Evolutionary conservation across 2,888 invertebrate genomes (phyloP).

Genomic region (Patella ulyssiponensis): DNA sequence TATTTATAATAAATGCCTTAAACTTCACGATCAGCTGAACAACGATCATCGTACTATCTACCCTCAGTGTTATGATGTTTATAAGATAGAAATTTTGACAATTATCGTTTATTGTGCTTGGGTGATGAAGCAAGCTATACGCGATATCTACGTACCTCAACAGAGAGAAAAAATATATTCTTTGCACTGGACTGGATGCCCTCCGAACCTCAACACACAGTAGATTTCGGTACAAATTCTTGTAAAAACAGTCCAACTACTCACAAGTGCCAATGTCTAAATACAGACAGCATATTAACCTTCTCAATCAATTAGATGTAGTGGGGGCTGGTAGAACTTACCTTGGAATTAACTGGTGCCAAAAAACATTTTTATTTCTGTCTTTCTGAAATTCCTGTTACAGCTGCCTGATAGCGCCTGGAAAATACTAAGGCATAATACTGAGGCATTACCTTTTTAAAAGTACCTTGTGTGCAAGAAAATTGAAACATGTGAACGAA

Average conservation of each 20-base stretch:
- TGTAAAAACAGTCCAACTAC: not conserved
- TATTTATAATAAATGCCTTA: too few species aligned
- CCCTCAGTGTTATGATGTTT: too few species aligned
- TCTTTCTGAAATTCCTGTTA: not conserved
- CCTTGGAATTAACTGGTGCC: not conserved
- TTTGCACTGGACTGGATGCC: constrained; percentile 1
- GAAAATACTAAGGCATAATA: too few species aligned
- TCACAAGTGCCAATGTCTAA: constrained; percentile 9
- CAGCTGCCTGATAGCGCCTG: too few species aligned
- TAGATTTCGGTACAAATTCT: not conserved
- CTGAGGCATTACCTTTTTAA: too few species aligned
- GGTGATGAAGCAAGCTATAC: not conserved
- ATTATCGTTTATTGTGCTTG: constrained; percentile 7
- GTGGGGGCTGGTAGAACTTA: not conserved
- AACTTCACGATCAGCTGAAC: too few species aligned
- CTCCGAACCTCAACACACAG: not conserved
- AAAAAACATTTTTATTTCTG: not conserved
- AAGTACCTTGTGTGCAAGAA: too few species aligned
- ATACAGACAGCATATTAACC: not conserved
- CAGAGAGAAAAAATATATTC: not conserved
- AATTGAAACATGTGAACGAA: too few species aligned
- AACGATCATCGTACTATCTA: too few species aligned
- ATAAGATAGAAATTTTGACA: not conserved
- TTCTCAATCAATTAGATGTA: not conserved
- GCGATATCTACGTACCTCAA: not conserved